Base-by-base conservation (phyloP, 2,888 invertebrate genomes). In the Acanthopleura granulata region DNA sequence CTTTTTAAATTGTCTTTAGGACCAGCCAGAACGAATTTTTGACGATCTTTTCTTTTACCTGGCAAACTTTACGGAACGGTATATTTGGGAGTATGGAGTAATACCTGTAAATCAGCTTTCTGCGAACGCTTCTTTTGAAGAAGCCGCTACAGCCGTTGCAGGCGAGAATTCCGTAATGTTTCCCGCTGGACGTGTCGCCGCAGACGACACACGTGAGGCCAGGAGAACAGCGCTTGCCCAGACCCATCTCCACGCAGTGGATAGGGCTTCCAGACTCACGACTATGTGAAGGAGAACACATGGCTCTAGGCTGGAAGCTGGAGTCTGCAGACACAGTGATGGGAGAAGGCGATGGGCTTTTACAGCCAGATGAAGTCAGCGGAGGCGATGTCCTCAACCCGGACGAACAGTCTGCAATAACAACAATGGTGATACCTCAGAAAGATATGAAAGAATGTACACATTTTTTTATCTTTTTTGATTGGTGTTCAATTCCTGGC, bases 101-200 rank as follows among this genome's bases (percentile, higher is more conserved):
- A 77, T 85, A 97, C 98, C 98, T 95, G 93, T 99, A 99, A 84
- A 98, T 98, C 78, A 99, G 94, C 92, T 98, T 98, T 88, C 98
- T 93, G 74, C 98, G 93, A 57, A 99, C 98, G 82, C 97, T 97
- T 81, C 99, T 92, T 90, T 99, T 99, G 93, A 99, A 99, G 92
- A 99, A 99, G 0, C 99, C 99, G 76, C 97, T 97, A 92, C 99
- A 99, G 0, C 99, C 99, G 88, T 99, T 99, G 91, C 99, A 99
- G 0, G 99, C 99, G 80, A 99, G 87, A 50, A 99, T 98, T 0
- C 99, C 98, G 91, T 98, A 98, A 91, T 98, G 98, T 87, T 98
- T 98, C 0, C 98, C 98, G 0, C 97, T 97, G 84, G 97, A 97
- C 11, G 97, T 97, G 91, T 98, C 98, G 0, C 98, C 98, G 87